Evolutionary conservation across 1,140 invertebrate species (phyloP).

Genomic region (Eumeta japonica): DNA sequence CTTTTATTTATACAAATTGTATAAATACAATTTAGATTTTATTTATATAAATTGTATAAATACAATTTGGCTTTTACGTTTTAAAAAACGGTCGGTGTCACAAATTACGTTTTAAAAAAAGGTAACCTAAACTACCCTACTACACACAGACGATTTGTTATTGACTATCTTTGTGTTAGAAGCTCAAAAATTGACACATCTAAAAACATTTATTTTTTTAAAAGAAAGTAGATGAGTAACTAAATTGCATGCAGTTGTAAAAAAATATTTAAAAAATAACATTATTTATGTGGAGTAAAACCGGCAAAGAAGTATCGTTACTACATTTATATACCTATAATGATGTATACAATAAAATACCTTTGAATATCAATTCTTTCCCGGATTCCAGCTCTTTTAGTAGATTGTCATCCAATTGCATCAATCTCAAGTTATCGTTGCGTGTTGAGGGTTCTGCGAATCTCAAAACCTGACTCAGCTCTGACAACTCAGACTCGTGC

Average conservation of each 20-base stretch:
- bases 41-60: neutral
- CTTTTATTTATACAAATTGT: neutral
- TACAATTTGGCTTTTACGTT: neutral
- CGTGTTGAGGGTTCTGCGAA: constrained; percentile 51
- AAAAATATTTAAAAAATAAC: too few relatives aligned
- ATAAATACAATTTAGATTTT: neutral
- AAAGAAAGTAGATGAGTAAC: too few relatives aligned
- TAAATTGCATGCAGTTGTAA: too few relatives aligned
- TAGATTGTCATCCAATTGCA: constrained; percentile 68
- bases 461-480: constrained; percentile 66
- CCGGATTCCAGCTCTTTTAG: constrained; percentile 62
- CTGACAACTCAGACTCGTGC: constrained; percentile 63
- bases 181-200: too few relatives aligned
- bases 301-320: too few relatives aligned
- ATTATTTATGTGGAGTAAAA: too few relatives aligned
- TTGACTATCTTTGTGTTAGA: too few relatives aligned
- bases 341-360: constrained; percentile 18
- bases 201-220: too few relatives aligned
- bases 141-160: too few relatives aligned
- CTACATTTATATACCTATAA: neutral
- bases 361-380: constrained; percentile 58
- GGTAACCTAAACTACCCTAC: too few relatives aligned
- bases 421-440: constrained; percentile 60
- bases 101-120: too few relatives aligned
- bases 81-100: too few relatives aligned